These are phyloP conservation scores for Dipodomys ordii DNA, from an alignment of 2,113 vertebrate genomes.

Conservation along the genomic window DNA sequence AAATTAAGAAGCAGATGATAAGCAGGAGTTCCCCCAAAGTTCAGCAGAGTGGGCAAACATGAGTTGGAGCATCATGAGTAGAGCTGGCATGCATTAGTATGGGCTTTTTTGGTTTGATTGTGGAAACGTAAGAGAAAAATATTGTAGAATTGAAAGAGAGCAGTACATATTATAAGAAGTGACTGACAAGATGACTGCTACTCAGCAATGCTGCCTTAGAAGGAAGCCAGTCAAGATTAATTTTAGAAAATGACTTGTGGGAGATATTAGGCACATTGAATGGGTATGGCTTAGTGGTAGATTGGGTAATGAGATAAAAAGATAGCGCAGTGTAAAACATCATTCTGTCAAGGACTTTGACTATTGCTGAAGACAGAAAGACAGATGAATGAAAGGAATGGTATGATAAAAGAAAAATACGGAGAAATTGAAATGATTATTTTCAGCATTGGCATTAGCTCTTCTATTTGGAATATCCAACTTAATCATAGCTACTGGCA, in stretches of 20 bases:
- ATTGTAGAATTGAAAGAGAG: neutral
- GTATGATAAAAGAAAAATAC: neutral
- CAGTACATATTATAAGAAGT: slow-evolving; percentile 14
- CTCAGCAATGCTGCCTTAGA: neutral
- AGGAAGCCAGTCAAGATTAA: slow-evolving; percentile 42
- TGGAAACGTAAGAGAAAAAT: slow-evolving; percentile 43
- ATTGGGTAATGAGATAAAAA: slow-evolving; percentile 37
- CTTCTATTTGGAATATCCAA: slow-evolving; percentile 17
- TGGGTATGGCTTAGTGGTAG: neutral
- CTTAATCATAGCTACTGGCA: neutral
- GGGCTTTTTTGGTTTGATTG: slow-evolving; percentile 8
- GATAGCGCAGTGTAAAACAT: slow-evolving; percentile 23
- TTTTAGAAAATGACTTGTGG: slow-evolving; percentile 23
- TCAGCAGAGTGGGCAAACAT: neutral
- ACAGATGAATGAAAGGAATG: slow-evolving; percentile 6
- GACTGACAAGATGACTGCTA: slow-evolving; percentile 40
- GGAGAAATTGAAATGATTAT: slow-evolving; percentile 7
- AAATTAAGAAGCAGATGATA: neutral
- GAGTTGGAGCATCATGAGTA: neutral
- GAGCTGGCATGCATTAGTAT: neutral
- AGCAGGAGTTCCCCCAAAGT: neutral
- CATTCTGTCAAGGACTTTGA: slow-evolving; percentile 23
- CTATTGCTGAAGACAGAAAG: slow-evolving; percentile 26
- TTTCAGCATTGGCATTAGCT: slow-evolving; percentile 29
- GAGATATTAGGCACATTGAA: slow-evolving; percentile 44